Evolutionary conservation across 2,888 invertebrate species (phyloP).

Genomic region (Stegophylla sp.): DNA sequence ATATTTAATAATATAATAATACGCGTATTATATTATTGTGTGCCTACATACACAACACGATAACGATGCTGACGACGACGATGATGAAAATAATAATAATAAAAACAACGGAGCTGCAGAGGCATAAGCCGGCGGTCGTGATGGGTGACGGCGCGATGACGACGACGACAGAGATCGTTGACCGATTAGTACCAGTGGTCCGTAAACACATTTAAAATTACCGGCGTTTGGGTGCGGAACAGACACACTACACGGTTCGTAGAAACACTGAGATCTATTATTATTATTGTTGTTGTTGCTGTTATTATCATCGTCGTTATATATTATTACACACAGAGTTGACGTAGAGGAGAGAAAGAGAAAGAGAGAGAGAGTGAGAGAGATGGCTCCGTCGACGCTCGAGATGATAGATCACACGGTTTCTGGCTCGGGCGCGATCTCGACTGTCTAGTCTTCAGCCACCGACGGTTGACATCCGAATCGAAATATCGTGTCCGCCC

Average conservation of each 20-base stretch:
- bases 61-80: not conserved
- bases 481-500: slow-evolving; percentile 12
- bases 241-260: slow-evolving; percentile 44
- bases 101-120: slow-evolving; percentile 27
- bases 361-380: not conserved
- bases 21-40: not conserved
- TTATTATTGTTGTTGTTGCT: slow-evolving; percentile 32
- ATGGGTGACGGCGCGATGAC: slow-evolving; percentile 27
- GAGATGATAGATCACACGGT: slow-evolving; percentile 51
- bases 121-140: slow-evolving; percentile 26
- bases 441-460: not conserved
- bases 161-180: slow-evolving; percentile 47
- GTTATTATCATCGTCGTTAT: slow-evolving; percentile 7
- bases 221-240: slow-evolving; percentile 58
- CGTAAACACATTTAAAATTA: slow-evolving; percentile 58
- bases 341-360: not conserved
- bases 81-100: slow-evolving; percentile 26
- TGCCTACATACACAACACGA: not conserved
- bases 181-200: slow-evolving; percentile 59
- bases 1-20: not conserved
- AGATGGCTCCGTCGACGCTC: not conserved
- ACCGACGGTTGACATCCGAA: not conserved
- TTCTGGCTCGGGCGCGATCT: not conserved
- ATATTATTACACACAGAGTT: not conserved
- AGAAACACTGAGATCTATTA: slow-evolving; percentile 44